A percentile compares a stretch with the other conserved stretches of the same genome.
Evolutionary conservation across 2,888 invertebrate species (phyloP).

Genomic region (Folsomia candida): DNA sequence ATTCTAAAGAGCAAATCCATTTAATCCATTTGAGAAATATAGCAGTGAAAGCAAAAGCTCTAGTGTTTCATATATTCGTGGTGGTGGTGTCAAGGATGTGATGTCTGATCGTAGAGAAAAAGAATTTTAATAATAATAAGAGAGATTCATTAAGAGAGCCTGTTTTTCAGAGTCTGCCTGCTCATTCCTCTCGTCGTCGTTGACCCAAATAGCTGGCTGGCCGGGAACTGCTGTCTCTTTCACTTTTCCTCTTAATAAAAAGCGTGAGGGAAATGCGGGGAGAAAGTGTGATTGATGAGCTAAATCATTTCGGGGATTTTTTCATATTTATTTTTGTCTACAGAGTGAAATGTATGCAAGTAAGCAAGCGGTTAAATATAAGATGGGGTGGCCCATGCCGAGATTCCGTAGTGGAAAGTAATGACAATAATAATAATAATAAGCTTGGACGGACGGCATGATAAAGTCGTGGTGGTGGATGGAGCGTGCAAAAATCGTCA

Average conservation of each 20-base stretch:
- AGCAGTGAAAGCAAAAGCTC: too few relatives aligned
- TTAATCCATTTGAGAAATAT: not conserved
- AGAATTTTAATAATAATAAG: slow-evolving; percentile 7
- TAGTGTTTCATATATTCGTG: too few relatives aligned
- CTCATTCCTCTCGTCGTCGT: not conserved
- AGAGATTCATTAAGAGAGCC: not conserved
- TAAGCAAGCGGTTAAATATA: not conserved
- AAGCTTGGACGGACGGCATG: not conserved
- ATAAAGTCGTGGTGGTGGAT: too few relatives aligned
- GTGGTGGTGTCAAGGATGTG: not conserved
- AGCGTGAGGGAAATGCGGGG: not conserved
- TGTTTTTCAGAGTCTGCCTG: too few relatives aligned
- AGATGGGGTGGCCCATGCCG: not conserved
- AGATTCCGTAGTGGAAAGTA: not conserved
- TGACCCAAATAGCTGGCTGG: not conserved
- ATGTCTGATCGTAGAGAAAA: not conserved
- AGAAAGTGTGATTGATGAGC: slow-evolving; percentile 8
- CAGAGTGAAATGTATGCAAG: not conserved
- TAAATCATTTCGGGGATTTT: slow-evolving; percentile 7
- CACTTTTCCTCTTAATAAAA: not conserved
- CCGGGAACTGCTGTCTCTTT: not conserved
- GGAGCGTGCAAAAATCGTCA: too few relatives aligned
- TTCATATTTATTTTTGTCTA: too few relatives aligned
- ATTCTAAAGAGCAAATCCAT: not conserved
- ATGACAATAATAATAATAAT: not conserved